These are phyloP conservation scores for Leptinotarsa undecemlineata DNA, from an alignment of 1,140 invertebrate species.

Conservation along the genomic window DNA sequence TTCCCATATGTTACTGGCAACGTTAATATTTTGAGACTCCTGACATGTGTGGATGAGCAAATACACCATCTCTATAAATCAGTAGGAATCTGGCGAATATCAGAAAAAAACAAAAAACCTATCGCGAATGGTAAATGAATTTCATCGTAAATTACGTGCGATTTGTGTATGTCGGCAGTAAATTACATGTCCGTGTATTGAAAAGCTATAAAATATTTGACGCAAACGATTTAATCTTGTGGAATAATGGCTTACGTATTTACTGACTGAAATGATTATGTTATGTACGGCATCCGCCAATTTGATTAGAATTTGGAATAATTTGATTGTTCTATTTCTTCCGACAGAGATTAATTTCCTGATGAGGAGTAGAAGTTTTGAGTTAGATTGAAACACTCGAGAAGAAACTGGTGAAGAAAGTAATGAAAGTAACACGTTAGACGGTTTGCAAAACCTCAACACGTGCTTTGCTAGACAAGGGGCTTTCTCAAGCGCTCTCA, in stretches of 20 bases:
- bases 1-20: no score
- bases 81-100: slow-evolving; percentile 14
- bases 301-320: not conserved
- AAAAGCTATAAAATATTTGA: slow-evolving; percentile 42
- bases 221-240: slow-evolving; percentile 42
- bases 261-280: not conserved
- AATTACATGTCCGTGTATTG: slow-evolving; percentile 37
- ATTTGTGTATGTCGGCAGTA: slow-evolving; percentile 39
- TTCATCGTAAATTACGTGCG: slow-evolving; percentile 36
- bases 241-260: slow-evolving; percentile 32
- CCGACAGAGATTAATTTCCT: no score
- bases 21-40: no score
- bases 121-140: slow-evolving; percentile 28
- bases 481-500: no score
- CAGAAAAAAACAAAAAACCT: slow-evolving; percentile 30
- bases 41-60: not conserved
- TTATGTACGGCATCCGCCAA: not conserved
- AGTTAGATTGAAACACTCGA: no score
- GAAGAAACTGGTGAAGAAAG: no score
- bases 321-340: no score
- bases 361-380: no score
- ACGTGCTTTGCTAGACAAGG: no score
- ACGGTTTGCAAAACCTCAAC: no score
- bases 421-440: no score
- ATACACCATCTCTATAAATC: not conserved